Evolutionary conservation across 1,140 invertebrate genomes (phyloP).

Genomic region (Physella acuta): DNA sequence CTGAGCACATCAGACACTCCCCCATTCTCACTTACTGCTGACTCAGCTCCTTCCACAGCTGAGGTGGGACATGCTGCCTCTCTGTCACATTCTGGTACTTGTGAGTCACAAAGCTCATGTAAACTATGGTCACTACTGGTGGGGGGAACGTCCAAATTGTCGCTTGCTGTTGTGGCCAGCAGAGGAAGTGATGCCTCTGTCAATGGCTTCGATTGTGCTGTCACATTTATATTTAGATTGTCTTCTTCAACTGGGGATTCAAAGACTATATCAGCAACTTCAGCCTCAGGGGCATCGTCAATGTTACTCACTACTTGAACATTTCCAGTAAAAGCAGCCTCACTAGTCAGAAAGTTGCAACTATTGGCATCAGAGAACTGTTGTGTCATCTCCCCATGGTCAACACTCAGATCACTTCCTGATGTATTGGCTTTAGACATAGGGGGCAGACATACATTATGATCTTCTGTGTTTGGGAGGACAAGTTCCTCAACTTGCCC

Average conservation of each 20-base stretch:
- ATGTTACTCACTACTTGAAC: slow-evolving; percentile 14
- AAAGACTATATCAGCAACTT: slow-evolving; percentile 6
- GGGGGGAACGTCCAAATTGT: neutral
- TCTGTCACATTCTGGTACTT: slow-evolving; percentile 25
- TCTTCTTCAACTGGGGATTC: slow-evolving; percentile 12
- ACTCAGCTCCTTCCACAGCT: no score
- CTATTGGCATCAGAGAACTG: neutral
- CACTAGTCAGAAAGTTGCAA: neutral
- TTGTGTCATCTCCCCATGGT: neutral
- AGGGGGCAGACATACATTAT: neutral
- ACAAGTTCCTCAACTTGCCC: neutral
- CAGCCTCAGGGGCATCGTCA: slow-evolving; percentile 25
- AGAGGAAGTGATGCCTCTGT: no score
- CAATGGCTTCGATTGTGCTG: no score
- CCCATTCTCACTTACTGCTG: neutral
- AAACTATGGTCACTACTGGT: no score
- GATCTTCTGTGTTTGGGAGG: neutral
- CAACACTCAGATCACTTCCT: neutral
- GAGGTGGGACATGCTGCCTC: neutral
- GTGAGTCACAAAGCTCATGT: slow-evolving; percentile 5
- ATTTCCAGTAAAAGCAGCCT: slow-evolving; percentile 18
- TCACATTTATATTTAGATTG: slow-evolving; percentile 3
- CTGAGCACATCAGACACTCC: no score
- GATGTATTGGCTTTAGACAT: neutral
- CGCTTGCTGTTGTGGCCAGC: neutral